Evolutionary conservation across 2,797 vertebrate species (phyloP).

Genomic region (Acipenser transmontanus): DNA sequence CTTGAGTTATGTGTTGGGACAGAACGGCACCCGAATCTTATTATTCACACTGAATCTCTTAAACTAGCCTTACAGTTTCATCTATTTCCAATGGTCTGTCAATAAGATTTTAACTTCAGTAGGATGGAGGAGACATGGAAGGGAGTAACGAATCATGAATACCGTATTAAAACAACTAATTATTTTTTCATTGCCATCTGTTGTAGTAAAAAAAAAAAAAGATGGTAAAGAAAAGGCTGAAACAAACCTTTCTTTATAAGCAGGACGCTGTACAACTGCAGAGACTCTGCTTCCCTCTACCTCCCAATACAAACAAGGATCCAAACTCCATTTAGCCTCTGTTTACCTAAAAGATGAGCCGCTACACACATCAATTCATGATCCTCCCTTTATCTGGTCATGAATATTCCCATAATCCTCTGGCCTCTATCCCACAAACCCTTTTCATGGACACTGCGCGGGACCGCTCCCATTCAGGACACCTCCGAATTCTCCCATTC

Average conservation of each 20-base stretch:
- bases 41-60: no score
- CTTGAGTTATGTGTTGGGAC: no score
- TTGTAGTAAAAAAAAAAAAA: constrained; percentile 40
- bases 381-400: constrained; percentile 77
- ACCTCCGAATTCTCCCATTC: constrained; percentile 67
- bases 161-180: constrained; percentile 53
- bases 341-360: constrained; percentile 94
- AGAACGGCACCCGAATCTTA: no score
- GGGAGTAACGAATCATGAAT: constrained; percentile 4
- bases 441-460: constrained; percentile 54
- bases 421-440: constrained; percentile 71
- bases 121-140: no score
- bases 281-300: constrained; percentile 41
- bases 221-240: constrained; percentile 41
- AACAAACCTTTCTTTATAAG: constrained; percentile 50
- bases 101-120: no score
- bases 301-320: constrained; percentile 39
- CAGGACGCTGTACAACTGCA: constrained; percentile 47
- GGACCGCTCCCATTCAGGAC: constrained; percentile 61
- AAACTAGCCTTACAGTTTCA: no score
- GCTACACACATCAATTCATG: constrained; percentile 79
- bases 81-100: no score
- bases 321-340: constrained; percentile 71
- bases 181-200: constrained; percentile 59
- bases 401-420: constrained; percentile 96